Conservation (phyloP, 2,797 vertebrate genomes). For the Monodelphis domestica region DNA sequence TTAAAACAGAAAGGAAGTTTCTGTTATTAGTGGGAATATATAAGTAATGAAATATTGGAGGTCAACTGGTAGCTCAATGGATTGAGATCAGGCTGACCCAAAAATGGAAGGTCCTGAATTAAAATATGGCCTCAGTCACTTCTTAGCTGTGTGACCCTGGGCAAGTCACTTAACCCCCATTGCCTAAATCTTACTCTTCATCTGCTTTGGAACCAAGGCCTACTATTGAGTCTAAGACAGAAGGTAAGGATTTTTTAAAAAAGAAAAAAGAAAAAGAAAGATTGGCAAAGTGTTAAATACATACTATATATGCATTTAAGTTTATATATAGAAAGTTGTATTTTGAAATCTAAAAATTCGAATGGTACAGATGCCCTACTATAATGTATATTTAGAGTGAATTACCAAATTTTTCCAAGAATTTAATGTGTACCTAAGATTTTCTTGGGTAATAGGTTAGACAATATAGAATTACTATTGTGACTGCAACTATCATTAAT, state of each 20-base stretch:
- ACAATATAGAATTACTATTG: background rate
- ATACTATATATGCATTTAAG: background rate
- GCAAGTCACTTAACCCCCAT: too few relatives aligned
- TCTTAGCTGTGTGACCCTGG: too few relatives aligned
- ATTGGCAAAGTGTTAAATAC: background rate
- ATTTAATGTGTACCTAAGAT: conserved; percentile 37
- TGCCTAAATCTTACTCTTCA: too few relatives aligned
- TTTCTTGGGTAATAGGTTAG: background rate
- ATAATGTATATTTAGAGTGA: conserved; percentile 20
- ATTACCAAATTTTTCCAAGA: conserved; percentile 1
- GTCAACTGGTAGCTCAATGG: too few relatives aligned
- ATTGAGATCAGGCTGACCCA: too few relatives aligned
- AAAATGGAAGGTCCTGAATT: too few relatives aligned
- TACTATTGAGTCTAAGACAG: too few relatives aligned
- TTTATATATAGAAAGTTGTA: background rate
- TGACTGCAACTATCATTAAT: background rate
- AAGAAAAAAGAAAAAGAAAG: too few relatives aligned
- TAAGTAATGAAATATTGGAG: too few relatives aligned
- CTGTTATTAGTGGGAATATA: background rate
- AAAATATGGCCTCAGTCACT: too few relatives aligned
- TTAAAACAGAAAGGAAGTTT: background rate
- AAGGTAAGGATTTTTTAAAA: too few relatives aligned
- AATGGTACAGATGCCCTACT: background rate
- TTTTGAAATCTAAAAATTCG: background rate
- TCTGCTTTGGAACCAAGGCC: too few relatives aligned